Evolutionary conservation across 2,113 vertebrate genomes (phyloP), one percentile per base, ranked within the genome.

Genomic region (Brachyistius frenatus): DNA sequence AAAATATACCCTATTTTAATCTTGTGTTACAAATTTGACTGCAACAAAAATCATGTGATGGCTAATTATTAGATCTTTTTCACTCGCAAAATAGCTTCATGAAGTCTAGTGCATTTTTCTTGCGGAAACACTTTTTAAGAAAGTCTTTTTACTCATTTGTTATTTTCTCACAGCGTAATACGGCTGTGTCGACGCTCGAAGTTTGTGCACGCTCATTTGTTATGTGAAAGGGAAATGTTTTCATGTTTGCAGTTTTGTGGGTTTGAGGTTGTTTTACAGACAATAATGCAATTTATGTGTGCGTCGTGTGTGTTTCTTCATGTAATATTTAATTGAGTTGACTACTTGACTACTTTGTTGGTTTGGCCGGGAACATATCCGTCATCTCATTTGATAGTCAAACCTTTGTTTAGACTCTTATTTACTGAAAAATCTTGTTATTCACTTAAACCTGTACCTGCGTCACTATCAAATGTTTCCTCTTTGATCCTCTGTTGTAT

Each of bases 161-260:
- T 47, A 13, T 35, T 70, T 66, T 58, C 44, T 6, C 31, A 31
- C 46, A 31, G 13, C 50, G 14, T 7, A 52, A n/a, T 7, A n/a
- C 15, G 4, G 5, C 8, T 57, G 57, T 62, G 35, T 37, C 50
- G 15, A 53, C 30, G 56, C 5, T 7, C 31, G 7, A 33, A 63
- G 66, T 77, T 11, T 33, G 61, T 66, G 8, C 49, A 71, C 70
- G 50, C 49, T 83, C 11, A 76, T 88, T 76, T 88, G 56, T 66
- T 83, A 81, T 57, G 46, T 9, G 57, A 78, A 69, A 84, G 70
- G 11, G 61, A 62, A 78, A 68, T 49, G 66, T 81, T 83, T 82
- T 76, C 64, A 73, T 46, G 76, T 84, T 86, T 92, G 89, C 72
- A 49, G 89, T 88, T 81, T 80, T 70, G 33, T 89, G 77, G 66